Evolutionary conservation across 1,140 invertebrate species (phyloP).

Genomic region (Orius insidiosus): DNA sequence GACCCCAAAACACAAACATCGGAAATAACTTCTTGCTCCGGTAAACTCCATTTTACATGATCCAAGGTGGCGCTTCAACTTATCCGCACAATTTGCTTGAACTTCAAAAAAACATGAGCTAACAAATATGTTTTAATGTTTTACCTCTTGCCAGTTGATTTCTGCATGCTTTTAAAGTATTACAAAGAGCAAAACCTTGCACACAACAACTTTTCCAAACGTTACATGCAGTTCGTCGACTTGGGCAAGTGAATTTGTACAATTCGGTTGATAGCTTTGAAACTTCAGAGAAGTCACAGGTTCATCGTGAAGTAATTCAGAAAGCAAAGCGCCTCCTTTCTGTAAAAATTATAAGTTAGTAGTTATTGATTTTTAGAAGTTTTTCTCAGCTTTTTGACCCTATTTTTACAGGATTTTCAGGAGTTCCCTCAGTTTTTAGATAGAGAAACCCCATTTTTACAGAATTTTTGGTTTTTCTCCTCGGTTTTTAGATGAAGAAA

Average conservation of each 20-base stretch:
- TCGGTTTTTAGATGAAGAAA: too few relatives aligned
- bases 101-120: constrained; percentile 30
- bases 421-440: too few relatives aligned
- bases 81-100: constrained; percentile 47
- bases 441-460: too few relatives aligned
- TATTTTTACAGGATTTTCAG: too few relatives aligned
- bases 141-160: constrained; percentile 64
- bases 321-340: constrained; percentile 59
- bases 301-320: constrained; percentile 71
- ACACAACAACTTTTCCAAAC: constrained; percentile 62
- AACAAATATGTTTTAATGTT: background rate
- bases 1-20: constrained; percentile 65
- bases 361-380: too few relatives aligned
- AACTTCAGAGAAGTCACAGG: constrained; percentile 64
- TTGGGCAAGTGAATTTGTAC: constrained; percentile 35
- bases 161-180: constrained; percentile 57
- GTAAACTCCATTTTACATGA: constrained; percentile 72
- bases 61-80: constrained; percentile 36
- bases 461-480: too few relatives aligned
- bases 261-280: constrained; percentile 42
- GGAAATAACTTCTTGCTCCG: constrained; percentile 52
- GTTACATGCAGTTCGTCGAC: constrained; percentile 71
- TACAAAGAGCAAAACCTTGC: constrained; percentile 66
- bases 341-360: constrained; percentile 24
- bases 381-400: too few relatives aligned